Evolutionary conservation across 2,797 vertebrate genomes (phyloP), one percentile per base, ranked within the genome.

Genomic region (Hafferia zeledoni): DNA sequence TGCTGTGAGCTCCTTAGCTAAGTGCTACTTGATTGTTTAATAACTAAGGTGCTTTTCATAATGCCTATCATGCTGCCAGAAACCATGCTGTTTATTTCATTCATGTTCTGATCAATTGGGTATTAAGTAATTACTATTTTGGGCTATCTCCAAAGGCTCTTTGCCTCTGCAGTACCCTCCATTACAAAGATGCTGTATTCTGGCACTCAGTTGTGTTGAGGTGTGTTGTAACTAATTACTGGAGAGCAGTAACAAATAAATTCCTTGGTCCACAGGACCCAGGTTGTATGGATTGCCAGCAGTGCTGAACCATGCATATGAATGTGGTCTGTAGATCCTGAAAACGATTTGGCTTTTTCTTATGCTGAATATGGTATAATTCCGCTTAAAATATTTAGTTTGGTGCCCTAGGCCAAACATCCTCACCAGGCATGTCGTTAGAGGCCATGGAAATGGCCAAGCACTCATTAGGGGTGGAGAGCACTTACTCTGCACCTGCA

Each of bases 11-110:
- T 91, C 72, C 95, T 96, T 95, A 44, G 70, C 64, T 97, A 97
- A 97, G 93, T 95, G 82, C 93, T 95, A 82, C 81, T 96, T 96
- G 89, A 95, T 94, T 96, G 95, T 95, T 97, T 95, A 96, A 96
- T 93, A 96, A 96, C 93, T 53, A 83, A 93, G 87, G 74, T 85
- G 93, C 80, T 97, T 95, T 96, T 94, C 74, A 95, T 97, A 94
- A 96, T 94, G 82, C 56, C 61, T 87, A 90, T 89, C 92, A n/a
- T 56, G 35, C 27, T 95, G 89, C 65, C 91, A 96, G 85, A 93
- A 90, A 80, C 76, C 86, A 94, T n/a, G 91, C 70, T 90, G 61
- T 94, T 95, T 93, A 79, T 90, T 97, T 96, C 84, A 86, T 96
- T 97, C 96, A 86, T 95, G 76, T 96, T 93, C 93, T 94, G 88